Evolutionary conservation across 2,888 invertebrate species (phyloP).

Genomic region (Beris chalybata): DNA sequence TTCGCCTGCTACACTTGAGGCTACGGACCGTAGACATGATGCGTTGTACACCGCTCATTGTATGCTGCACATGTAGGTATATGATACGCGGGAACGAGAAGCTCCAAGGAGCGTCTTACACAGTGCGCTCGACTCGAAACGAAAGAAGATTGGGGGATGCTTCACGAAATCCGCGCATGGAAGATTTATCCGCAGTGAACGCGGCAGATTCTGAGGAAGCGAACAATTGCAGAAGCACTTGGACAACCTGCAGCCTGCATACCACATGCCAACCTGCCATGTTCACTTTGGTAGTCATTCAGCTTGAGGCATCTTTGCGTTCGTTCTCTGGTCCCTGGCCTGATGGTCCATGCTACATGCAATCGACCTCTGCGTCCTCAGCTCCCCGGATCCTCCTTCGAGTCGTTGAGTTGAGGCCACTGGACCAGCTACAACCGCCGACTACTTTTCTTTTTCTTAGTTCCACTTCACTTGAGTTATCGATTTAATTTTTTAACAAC

Average conservation of each 20-base stretch:
- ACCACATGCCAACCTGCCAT: slow-evolving; percentile 28
- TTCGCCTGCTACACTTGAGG: slow-evolving; percentile 33
- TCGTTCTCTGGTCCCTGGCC: slow-evolving; percentile 14
- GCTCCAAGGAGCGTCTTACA: background rate
- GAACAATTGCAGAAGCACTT: slow-evolving; percentile 14
- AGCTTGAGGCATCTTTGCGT: slow-evolving; percentile 27
- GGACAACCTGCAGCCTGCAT: slow-evolving; percentile 3
- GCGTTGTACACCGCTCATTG: background rate
- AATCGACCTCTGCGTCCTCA: background rate
- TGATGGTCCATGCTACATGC: background rate
- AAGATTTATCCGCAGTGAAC: slow-evolving; percentile 32
- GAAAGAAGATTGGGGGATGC: slow-evolving; percentile 33
- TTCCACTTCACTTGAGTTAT: slow-evolving; percentile 35
- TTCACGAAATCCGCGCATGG: slow-evolving; percentile 26
- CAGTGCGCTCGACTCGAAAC: background rate
- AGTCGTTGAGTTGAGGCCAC: background rate
- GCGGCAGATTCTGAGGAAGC: slow-evolving; percentile 35
- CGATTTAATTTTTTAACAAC: slow-evolving; percentile 39
- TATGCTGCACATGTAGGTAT: slow-evolving; percentile 1
- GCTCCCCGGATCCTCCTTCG: background rate
- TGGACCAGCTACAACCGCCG: slow-evolving; percentile 4
- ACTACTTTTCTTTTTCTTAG: slow-evolving; percentile 18
- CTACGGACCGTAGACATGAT: slow-evolving; percentile 26
- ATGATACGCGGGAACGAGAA: background rate
- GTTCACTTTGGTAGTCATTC: slow-evolving; percentile 37